These are phyloP conservation scores for Enteromius radiatus DNA, from an alignment of 2,797 vertebrate genomes.

Conservation along the genomic window DNA sequence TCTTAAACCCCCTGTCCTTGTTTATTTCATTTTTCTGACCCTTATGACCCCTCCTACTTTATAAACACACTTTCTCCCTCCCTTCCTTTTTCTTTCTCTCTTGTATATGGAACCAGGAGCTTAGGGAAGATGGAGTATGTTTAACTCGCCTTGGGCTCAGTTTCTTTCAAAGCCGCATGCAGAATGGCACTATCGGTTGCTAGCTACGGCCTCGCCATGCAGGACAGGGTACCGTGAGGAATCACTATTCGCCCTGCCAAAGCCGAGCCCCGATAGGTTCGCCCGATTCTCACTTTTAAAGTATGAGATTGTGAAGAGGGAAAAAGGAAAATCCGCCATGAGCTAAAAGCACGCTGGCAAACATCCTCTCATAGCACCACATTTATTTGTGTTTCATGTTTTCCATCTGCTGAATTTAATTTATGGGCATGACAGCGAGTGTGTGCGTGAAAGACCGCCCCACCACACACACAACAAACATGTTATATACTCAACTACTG, in stretches of 20 bases:
- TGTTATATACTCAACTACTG: slow-evolving; percentile 61
- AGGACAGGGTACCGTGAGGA: slow-evolving; percentile 69
- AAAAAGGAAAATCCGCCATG: slow-evolving; percentile 57
- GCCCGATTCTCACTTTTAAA: slow-evolving; percentile 70
- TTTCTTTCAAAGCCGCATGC: slow-evolving; percentile 70
- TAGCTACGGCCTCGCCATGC: slow-evolving; percentile 70
- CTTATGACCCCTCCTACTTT: background rate
- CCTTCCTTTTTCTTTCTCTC: slow-evolving; percentile 44
- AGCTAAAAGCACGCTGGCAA: slow-evolving; percentile 72
- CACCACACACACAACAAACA: slow-evolving; percentile 63
- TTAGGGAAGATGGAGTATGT: slow-evolving; percentile 77
- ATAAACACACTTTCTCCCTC: background rate
- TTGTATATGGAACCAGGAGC: slow-evolving; percentile 70
- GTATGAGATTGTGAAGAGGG: slow-evolving; percentile 68
- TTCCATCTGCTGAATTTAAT: slow-evolving; percentile 78
- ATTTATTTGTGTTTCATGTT: slow-evolving; percentile 77
- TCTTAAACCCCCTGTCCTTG: background rate
- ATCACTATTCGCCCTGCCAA: slow-evolving; percentile 70
- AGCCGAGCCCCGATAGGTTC: slow-evolving; percentile 68
- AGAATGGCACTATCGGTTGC: slow-evolving; percentile 76
- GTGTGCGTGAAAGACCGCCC: slow-evolving; percentile 58
- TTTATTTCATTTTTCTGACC: slow-evolving; percentile 7
- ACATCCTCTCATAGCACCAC: slow-evolving; percentile 69
- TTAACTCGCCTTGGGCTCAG: slow-evolving; percentile 70
- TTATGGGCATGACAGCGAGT: slow-evolving; percentile 73